A percentile compares a stretch with the other conserved stretches of the same genome.
Conservation (phyloP, 2,888 invertebrate species). For the Synanthedon vespiformis region DNA sequence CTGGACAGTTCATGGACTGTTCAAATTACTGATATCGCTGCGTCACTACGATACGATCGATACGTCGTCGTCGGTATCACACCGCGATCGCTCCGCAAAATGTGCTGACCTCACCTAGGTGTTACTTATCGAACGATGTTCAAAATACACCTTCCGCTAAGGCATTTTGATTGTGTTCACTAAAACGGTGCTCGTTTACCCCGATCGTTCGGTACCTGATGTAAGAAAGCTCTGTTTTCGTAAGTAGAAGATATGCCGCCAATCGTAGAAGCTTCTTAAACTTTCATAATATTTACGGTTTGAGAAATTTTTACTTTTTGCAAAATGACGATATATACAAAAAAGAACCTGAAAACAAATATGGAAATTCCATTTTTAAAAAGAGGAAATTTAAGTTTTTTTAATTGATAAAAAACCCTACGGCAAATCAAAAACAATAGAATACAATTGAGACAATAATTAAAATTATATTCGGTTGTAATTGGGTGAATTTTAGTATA, state of each 20-base stretch:
- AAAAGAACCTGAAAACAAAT: too few species aligned
- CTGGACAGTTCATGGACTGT: constrained; percentile 51
- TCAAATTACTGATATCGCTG: constrained; percentile 52
- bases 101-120: constrained; percentile 63
- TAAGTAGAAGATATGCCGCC: not conserved
- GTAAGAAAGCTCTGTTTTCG: not conserved
- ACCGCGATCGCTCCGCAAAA: constrained; percentile 59
- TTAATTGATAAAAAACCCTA: too few species aligned
- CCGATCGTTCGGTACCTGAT: not conserved
- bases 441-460: too few species aligned
- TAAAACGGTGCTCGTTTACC: constrained; percentile 10
- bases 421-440: too few species aligned
- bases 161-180: constrained; percentile 32
- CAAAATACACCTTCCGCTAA: constrained; percentile 36
- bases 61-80: constrained; percentile 51
- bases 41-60: constrained; percentile 64
- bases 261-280: not conserved
- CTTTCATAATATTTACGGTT: not conserved
- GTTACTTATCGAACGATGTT: constrained; percentile 41
- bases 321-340: too few species aligned
- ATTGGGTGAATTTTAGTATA: too few species aligned
- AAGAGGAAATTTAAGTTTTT: too few species aligned
- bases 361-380: too few species aligned
- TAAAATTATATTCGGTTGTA: too few species aligned
- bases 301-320: not conserved